Evolutionary conservation across 1,140 invertebrate species (phyloP).

Genomic region (Apis laboriosa): DNA sequence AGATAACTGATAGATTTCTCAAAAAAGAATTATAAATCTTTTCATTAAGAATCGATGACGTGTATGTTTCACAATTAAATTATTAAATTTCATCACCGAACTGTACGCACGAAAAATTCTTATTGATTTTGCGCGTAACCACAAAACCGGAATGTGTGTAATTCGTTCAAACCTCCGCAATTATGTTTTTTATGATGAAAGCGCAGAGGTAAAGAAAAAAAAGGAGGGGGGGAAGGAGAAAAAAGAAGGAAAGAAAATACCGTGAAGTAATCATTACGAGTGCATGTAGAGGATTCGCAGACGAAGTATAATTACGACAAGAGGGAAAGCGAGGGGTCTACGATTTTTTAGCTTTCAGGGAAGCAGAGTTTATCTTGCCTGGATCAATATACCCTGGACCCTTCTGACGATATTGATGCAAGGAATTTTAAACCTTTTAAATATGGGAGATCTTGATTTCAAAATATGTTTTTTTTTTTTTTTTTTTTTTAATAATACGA

Average conservation of each 20-base stretch:
- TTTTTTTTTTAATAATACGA: neutral
- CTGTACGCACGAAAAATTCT: neutral
- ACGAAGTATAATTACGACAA: conserved; percentile 50
- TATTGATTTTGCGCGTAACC: neutral
- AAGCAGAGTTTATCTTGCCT: conserved; percentile 14
- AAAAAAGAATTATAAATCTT: neutral
- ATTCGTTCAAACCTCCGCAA: conserved; percentile 5
- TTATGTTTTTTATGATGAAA: conserved; percentile 9
- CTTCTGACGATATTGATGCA: neutral
- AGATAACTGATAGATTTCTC: too few species aligned
- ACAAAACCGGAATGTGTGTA: conserved; percentile 20
- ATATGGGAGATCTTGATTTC: neutral
- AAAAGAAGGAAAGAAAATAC: neutral
- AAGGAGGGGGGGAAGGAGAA: neutral
- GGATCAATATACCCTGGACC: conserved; percentile 52
- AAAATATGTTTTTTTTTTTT: neutral
- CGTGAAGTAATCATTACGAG: conserved; percentile 38
- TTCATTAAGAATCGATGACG: neutral
- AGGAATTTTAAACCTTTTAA: too few species aligned
- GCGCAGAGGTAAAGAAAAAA: neutral
- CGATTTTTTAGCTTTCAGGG: conserved; percentile 36
- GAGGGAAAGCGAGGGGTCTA: conserved; percentile 47
- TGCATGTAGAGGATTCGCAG: conserved; percentile 30
- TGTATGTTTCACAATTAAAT: neutral
- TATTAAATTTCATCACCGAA: neutral